Evolutionary conservation across 2,113 vertebrate genomes (phyloP), one percentile per base, ranked within the genome.

Genomic region (Triplophysa rosa): DNA sequence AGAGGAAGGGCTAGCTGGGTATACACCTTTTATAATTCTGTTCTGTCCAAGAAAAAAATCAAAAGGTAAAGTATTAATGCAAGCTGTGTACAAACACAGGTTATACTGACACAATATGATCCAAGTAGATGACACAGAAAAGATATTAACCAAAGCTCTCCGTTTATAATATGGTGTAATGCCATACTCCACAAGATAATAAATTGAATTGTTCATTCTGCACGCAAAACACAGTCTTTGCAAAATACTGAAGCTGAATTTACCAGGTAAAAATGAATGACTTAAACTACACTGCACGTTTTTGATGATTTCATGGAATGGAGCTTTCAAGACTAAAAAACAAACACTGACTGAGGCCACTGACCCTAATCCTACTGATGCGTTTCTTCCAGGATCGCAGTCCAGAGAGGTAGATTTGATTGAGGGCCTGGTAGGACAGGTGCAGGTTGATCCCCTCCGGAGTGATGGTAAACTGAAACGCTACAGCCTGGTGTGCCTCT

Each of bases 401-500:
- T 14, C 95, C 95, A 0, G 95, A 95, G 70, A 91, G 88, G 88
- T 92, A 95, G 89, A 96, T 92, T 80, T 95, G 94, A 87, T 91
- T 91, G 64, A 95, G 84, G 24, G 93, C 92, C 5, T 93, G 90
- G n/a, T 92, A 91, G 23, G 93, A 92, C 49, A 95, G 89, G 26
- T 90, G 93, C 73, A 93, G 89, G 47, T 95, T 93, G 0, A 94
- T 90, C 14, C 93, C 92, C 16, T 94, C 94, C 0, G 93, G 91
- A 0, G 93, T 94, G 83, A 95, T 93, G 12, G 93, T 95, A 82
- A 95, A 92, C 85, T 94, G 93, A 88, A 96, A 95, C 0, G 93
- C 93, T 71, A 94, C 95, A 0, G 96, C 96, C 88, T 96, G 96
- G 86, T 93, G 94, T 40, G 96, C 96, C 80, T 97, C 95, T 0